Percentiles rank a stretch among this genome's conserved stretches.
phyloP scores from a whole-genome alignment of 2,113 vertebrate species.

The Emydura subglobosa region DNA sequence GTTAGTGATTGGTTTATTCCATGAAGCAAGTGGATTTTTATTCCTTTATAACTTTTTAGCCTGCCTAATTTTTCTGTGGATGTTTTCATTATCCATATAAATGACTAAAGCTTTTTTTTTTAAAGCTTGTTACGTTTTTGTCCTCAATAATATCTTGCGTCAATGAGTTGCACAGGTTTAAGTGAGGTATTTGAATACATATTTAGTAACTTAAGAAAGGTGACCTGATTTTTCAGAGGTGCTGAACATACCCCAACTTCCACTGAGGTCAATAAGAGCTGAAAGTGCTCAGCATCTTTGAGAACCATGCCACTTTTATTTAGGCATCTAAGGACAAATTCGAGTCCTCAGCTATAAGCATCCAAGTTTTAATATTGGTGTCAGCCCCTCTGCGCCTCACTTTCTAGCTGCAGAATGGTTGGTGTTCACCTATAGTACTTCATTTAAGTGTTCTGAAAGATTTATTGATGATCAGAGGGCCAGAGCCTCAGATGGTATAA shows the following conservation, averaged over 20 bases:
- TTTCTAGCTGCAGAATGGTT: neutral
- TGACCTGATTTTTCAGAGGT: neutral
- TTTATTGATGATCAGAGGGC: neutral
- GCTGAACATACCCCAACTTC: neutral
- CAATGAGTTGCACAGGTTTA: neutral
- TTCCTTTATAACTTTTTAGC: no score
- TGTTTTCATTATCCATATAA: neutral
- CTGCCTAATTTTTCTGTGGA: neutral
- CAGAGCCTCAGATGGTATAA: neutral
- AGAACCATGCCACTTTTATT: neutral
- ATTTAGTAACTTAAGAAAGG: neutral
- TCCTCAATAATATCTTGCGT: neutral
- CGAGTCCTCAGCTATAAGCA: neutral
- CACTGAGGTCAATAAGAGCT: neutral
- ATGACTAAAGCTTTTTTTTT: neutral
- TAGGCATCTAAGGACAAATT: neutral
- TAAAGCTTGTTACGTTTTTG: neutral
- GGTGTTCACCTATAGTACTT: neutral
- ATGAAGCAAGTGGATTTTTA: no score
- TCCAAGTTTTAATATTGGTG: neutral
- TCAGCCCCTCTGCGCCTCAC: neutral
- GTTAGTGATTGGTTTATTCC: no score
- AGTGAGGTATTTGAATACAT: neutral
- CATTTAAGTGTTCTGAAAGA: neutral
- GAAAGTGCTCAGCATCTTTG: neutral